Base-by-base conservation (phyloP, 2,888 invertebrate species). In the Drosophila melanocephala region DNA sequence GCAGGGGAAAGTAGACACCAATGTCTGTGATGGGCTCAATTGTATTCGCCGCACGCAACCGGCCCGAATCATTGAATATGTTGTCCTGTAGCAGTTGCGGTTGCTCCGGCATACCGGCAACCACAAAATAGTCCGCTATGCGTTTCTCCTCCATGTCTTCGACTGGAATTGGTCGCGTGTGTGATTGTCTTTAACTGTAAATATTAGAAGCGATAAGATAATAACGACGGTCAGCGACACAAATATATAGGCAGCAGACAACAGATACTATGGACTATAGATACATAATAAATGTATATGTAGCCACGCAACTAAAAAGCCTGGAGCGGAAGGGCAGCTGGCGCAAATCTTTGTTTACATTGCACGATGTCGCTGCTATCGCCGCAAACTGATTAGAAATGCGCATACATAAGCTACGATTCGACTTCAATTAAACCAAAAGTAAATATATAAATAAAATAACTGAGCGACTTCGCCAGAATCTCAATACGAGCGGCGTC, bases 101-200 rank as follows among this genome's bases (percentile, higher is more conserved):
- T 91, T 96, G 95, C 76, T 97, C 96, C 22, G 98, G 97, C 93
- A 99, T 95, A 35, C 99, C 99, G 92, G 99, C 99, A 75, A 99
- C 97, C 83, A 99, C 98, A 95, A 99, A 99, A 94, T 99, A 99
- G 94, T 99, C 99, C 32, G 98, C 99, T 77, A 99, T 97, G 93
- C 97, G 95, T 92, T 96, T 95, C 90, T 97, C 97, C 92, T 97
- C 97, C 97, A 97, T 97, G 42, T 75, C 72, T 53, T 64, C 28
- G 44, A 42, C 30, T 66, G 30, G 28, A 37, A n/a, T 50, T 28
- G 63, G n/a, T 26, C 37, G 60, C 35, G 60, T 56, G 44, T 61
- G 28, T 59, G 57, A 61, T 75, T 55, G 77, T 39, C 42, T 77
- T 39, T 32, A 59, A 50, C 77, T 77, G 65, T 30, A 73, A 77